Base-by-base conservation (phyloP, 2,113 vertebrate genomes). In the Agapornis roseicollis region DNA sequence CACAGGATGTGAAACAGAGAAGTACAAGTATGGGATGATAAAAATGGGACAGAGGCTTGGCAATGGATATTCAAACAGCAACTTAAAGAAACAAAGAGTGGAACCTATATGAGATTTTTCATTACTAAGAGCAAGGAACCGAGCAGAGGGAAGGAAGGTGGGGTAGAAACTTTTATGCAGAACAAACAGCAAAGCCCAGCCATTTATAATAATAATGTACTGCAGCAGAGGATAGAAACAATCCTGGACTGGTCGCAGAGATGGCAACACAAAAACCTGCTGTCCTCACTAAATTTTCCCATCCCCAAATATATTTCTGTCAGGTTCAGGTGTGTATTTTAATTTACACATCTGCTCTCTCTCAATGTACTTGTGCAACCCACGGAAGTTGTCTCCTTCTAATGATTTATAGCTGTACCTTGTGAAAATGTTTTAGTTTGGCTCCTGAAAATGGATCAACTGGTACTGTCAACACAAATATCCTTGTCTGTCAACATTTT, bases 391-490 rank as follows among this genome's bases (percentile, higher is more conserved):
- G 71, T 55, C 47, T 90, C 42, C 31, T 86, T 81, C 69, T 82
- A 53, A 92, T 93, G 77, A 95, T 93, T 66, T 96, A 80, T 2
- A 2, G 10, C 41, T 88, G 49, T 24, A 50, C 27, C 71, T 88
- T 71, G 42, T 55, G 52, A 81, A 95, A 92, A 89, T 76, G 58
- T 96, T 94, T 90, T 77, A 73, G 2, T 88, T 93, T 88, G 90
- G 74, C 37, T 95, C 41, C 73, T 81, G 82, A 86, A 95, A 89
- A 79, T 31, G 88, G 92, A 94, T 84, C 80, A 86, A 85, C 52
- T 27, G 82, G 80, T 80, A 60, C 56, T 95, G 94, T 73, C 94
- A 95, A 49, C 56, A 90, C 15, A 93, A 93, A 91, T 95, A 96
- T 70, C 72, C 63, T 93, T 70, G 88, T 33, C 94, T 94, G 87